These are phyloP conservation scores for Pyrrhura leucotis DNA, from an alignment of 2,797 vertebrate genomes.

Conservation along the genomic window DNA sequence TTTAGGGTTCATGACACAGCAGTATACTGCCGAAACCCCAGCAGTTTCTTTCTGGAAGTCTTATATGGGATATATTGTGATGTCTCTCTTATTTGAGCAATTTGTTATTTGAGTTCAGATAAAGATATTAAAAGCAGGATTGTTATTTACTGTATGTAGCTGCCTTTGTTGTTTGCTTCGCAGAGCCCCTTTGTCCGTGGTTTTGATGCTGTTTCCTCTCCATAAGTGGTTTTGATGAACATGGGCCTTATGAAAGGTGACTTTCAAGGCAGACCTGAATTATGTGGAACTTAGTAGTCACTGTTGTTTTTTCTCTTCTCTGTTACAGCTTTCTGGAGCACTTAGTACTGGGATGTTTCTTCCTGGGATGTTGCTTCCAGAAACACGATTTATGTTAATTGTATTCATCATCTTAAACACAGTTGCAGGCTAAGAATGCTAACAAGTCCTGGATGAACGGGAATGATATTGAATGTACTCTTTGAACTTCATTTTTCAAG, in stretches of 20 bases:
- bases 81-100: not conserved
- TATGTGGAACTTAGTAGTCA: not conserved
- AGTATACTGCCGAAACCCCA: not conserved
- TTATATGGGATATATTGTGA: not conserved
- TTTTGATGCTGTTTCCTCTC: not conserved
- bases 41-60: not conserved
- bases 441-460: conserved; percentile 7
- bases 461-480: conserved; percentile 2
- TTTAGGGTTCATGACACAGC: not conserved
- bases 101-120: not conserved
- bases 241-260: not conserved
- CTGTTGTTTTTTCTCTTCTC: not conserved
- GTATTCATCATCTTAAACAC: conserved; percentile 25
- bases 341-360: not conserved
- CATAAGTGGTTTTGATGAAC: not conserved
- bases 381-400: conserved; percentile 20
- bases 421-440: conserved; percentile 15
- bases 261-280: not conserved
- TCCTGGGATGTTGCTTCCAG: not conserved
- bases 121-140: not conserved
- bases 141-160: not conserved
- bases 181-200: not conserved
- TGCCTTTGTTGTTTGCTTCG: not conserved
- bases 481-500: conserved; percentile 42
- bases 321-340: not conserved